Conservation (phyloP, 2,113 vertebrate genomes). For the Dipodomys merriami region DNA sequence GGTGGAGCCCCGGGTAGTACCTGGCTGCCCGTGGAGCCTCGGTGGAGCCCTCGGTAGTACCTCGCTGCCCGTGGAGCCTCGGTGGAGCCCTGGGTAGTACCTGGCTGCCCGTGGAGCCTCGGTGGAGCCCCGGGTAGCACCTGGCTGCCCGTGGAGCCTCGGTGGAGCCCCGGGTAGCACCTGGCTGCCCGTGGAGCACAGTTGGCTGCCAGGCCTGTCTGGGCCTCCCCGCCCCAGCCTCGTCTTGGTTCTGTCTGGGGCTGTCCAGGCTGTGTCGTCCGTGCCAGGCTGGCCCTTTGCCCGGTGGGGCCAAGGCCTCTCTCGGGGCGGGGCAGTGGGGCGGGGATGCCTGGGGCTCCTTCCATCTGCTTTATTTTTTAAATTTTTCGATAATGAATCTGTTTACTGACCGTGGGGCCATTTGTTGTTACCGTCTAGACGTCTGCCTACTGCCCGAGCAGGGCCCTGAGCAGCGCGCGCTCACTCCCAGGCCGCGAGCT, state of each 20-base stretch:
- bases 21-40: too few species aligned
- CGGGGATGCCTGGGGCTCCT: not conserved
- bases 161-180: rapidly evolving
- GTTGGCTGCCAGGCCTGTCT: not conserved
- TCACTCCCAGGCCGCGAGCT: not conserved
- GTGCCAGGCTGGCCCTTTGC: not conserved
- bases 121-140: rapidly evolving
- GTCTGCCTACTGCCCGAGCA: not conserved
- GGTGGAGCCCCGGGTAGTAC: not conserved
- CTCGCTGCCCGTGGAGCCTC: rapidly evolving
- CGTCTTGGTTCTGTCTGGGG: not conserved
- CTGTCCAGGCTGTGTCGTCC: not conserved
- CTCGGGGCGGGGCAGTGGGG: not conserved
- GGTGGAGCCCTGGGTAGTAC: not conserved
- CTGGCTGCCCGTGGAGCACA: rapidly evolving
- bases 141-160: rapidly evolving
- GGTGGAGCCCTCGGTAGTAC: not conserved
- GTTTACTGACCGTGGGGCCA: too few species aligned
- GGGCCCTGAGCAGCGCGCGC: too few species aligned
- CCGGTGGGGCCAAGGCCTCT: too few species aligned
- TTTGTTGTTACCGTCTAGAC: not conserved
- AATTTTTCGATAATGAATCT: not conserved
- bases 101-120: rapidly evolving
- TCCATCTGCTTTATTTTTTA: not conserved
- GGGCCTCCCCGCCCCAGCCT: not conserved